Percentiles rank a stretch among this genome's conserved stretches.
Conservation (phyloP, 2,113 vertebrate genomes). For the Malurus cyaneus region DNA sequence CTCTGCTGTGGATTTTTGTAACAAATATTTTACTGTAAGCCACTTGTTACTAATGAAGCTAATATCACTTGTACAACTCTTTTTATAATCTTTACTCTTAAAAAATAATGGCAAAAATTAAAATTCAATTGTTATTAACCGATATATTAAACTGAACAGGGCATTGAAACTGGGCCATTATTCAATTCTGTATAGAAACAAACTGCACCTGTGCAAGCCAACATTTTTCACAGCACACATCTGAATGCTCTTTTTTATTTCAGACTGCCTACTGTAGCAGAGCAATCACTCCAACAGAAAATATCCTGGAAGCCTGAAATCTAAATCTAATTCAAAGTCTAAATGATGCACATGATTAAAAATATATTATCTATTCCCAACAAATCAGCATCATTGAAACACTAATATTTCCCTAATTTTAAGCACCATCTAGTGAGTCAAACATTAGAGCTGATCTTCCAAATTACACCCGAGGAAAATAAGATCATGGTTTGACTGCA, state of each 20-base stretch:
- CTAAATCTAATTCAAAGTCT: background rate
- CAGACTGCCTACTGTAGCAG: background rate
- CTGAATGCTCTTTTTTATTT: background rate
- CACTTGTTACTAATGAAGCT: background rate
- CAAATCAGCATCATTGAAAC: background rate
- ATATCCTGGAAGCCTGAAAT: background rate
- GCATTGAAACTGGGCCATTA: background rate
- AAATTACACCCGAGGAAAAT: background rate
- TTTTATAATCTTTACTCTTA: background rate
- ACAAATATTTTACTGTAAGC: background rate
- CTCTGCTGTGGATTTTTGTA: background rate
- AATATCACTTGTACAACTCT: background rate
- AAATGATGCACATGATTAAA: background rate
- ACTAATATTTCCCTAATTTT: slow-evolving; percentile 10
- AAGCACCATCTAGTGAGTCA: slow-evolving; percentile 1
- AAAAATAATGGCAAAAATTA: background rate
- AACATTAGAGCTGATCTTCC: background rate
- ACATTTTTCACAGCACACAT: background rate
- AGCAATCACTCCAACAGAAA: no score
- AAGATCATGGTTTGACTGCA: background rate
- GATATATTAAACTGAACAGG: background rate
- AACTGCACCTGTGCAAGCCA: background rate
- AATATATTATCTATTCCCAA: background rate
- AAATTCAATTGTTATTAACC: background rate
- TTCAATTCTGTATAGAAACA: background rate